Evolutionary conservation across 1,140 invertebrate species (phyloP).

Genomic region (Ptiloglossa arizonensis): DNA sequence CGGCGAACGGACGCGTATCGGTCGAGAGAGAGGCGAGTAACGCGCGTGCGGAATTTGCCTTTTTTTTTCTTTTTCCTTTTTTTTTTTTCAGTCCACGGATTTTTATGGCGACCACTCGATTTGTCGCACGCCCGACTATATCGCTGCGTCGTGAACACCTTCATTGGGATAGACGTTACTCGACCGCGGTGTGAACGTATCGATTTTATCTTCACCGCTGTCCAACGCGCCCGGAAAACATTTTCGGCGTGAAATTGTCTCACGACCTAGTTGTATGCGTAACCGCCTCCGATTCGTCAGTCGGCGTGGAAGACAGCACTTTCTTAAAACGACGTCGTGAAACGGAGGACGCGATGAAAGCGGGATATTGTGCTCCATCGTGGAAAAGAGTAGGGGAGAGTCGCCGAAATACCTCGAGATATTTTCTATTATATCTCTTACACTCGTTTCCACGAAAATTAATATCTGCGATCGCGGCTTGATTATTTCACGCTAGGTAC

Average conservation of each 20-base stretch:
- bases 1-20: not conserved
- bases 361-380: not conserved
- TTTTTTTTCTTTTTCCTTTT: not conserved
- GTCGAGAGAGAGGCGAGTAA: not conserved
- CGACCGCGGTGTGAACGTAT: constrained; percentile 38
- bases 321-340: not conserved
- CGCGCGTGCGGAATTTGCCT: not conserved
- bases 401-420: no score
- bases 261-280: constrained; percentile 32
- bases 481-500: no score
- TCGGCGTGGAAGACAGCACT: not conserved
- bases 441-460: no score
- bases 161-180: constrained; percentile 21
- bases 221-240: constrained; percentile 31
- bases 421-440: no score
- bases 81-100: constrained; percentile 25
- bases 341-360: not conserved
- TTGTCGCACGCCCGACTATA: constrained; percentile 43
- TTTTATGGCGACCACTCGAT: constrained; percentile 58
- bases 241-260: constrained; percentile 33
- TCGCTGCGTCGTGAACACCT: constrained; percentile 19
- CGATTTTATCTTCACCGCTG: constrained; percentile 46
- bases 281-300: constrained; percentile 25
- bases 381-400: no score
- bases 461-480: no score